These are phyloP conservation scores for Cyphomyrus discorhynchus DNA, from an alignment of 2,113 vertebrate genomes.

Conservation along the genomic window DNA sequence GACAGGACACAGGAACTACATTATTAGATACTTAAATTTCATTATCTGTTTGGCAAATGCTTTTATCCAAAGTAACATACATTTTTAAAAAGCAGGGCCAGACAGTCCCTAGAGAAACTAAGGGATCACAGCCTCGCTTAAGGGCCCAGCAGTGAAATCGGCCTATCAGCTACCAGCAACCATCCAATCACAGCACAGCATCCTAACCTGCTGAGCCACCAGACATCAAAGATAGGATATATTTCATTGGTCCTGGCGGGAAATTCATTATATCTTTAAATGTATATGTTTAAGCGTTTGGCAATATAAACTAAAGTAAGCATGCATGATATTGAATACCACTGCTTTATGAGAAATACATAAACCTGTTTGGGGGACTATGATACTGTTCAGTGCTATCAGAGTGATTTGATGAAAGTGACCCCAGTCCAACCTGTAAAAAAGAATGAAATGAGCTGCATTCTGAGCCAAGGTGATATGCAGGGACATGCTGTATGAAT, in stretches of 20 bases:
- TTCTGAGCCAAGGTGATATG: neutral
- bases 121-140: neutral
- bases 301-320: neutral
- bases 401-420: neutral
- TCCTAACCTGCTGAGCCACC: neutral
- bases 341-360: neutral
- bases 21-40: neutral
- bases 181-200: neutral
- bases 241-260: neutral
- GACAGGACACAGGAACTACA: neutral
- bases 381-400: neutral
- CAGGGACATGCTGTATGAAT: neutral
- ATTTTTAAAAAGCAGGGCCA: neutral
- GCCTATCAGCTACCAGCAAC: neutral
- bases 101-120: neutral
- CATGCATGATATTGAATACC: neutral
- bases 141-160: neutral
- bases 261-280: neutral
- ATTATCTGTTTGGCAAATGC: neutral
- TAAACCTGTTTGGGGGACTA: too few species aligned
- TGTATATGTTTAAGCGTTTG: neutral
- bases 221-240: neutral
- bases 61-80: neutral
- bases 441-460: neutral
- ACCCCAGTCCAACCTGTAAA: neutral